Base-by-base conservation (phyloP, 2,888 invertebrate species). In the Andricus quercusramuli region DNA sequence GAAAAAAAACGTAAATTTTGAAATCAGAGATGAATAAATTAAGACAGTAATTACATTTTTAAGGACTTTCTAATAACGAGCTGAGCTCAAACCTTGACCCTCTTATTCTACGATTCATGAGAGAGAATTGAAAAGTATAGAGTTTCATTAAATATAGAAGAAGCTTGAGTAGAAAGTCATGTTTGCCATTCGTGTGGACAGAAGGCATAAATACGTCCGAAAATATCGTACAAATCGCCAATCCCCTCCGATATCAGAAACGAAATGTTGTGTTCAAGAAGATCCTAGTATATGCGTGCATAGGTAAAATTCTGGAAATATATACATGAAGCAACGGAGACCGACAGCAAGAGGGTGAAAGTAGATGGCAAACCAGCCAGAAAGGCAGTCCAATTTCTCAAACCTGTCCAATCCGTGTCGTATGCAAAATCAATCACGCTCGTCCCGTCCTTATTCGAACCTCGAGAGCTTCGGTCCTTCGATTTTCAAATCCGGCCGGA, bases 391-490 rank as follows among this genome's bases (percentile, higher is more conserved):
- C 93, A 92, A 93, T 93, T 92, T 92, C 92, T 93, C 93, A 93
- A 93, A 93, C 90, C 92, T 92, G 92, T 92, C 93, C 92, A 90
- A 92, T 92, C 90, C 90, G 90, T 91, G 92, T 92, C 91, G 92
- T 91, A 92, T 92, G 92, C 92, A 92, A 92, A 93, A 93, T 93
- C 93, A 93, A 93, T 93, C 93, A 91, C 90, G 88, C 86, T 88
- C 82, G 78, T 85, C 79, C 81, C 79, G 82, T 82, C 83, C 84
- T 84, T 79, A 77, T 74, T 56, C 56, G 20, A 20, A 64, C 67
- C 77, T 66, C 76, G 77, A 78, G 83, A 85, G 80, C 82, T 87
- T 79, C 80, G 78, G 83, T 80, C 85, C 84, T 86, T 85, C 88
- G 87, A 89, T 89, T 89, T 89, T 88, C 88, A 88, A 89, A 90